Evolutionary conservation across 2,888 invertebrate genomes (phyloP).

Genomic region (Cheilosia variabilis): DNA sequence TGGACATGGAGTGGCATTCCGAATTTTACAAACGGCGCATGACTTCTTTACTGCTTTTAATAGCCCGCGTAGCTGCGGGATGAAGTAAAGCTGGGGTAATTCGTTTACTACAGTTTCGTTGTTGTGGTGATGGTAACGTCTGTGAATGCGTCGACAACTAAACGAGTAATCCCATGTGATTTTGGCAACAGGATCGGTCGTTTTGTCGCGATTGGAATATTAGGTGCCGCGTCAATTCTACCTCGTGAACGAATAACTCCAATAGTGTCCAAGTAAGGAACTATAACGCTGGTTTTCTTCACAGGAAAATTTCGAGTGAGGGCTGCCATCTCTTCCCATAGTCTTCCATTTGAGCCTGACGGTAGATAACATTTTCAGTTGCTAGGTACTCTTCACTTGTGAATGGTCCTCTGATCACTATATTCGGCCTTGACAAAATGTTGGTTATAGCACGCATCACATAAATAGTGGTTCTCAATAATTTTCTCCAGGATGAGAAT

Average conservation of each 20-base stretch:
- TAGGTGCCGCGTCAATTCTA: constrained; percentile 31
- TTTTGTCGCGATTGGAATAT: neutral
- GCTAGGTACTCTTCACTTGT: neutral
- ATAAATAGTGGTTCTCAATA: no score
- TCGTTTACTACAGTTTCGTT: neutral
- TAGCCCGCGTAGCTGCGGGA: neutral
- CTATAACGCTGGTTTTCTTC: neutral
- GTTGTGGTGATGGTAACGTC: neutral
- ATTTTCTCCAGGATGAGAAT: no score
- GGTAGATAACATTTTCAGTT: no score
- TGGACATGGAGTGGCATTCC: neutral
- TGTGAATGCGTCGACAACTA: constrained; percentile 10
- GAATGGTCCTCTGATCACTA: no score
- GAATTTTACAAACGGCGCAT: neutral
- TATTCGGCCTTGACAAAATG: no score
- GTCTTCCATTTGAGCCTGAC: no score
- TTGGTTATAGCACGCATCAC: no score
- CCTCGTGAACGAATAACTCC: constrained; percentile 37
- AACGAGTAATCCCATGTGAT: neutral
- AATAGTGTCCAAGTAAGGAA: neutral
- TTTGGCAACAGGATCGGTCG: constrained; percentile 6
- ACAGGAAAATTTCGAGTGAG: neutral
- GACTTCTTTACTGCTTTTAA: neutral
- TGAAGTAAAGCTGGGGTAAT: neutral
- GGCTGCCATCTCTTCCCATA: neutral